Percentiles rank a stretch among this genome's conserved stretches.
Conservation (phyloP, 2,113 vertebrate species). For the Hemiprocne comata region DNA sequence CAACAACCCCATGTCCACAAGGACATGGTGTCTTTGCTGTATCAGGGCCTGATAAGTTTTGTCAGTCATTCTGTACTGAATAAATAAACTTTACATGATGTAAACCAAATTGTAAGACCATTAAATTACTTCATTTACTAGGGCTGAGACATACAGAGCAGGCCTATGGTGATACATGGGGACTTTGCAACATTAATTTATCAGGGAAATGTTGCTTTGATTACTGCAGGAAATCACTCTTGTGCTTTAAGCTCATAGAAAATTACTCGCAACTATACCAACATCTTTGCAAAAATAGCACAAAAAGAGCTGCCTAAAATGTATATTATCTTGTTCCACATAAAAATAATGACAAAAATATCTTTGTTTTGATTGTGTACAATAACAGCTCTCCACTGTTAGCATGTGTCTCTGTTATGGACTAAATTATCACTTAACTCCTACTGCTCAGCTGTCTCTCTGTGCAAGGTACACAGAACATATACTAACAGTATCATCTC, state of each 20-base stretch:
- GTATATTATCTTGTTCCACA: neutral
- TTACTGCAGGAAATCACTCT: neutral
- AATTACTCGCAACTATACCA: neutral
- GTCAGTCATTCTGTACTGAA: neutral
- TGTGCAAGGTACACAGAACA: neutral
- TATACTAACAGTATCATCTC: neutral
- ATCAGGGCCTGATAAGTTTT: neutral
- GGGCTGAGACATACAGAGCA: neutral
- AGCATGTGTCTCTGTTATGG: neutral
- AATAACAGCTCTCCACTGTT: neutral
- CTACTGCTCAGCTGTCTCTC: constrained; percentile 25
- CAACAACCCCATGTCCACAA: neutral
- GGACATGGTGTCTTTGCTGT: neutral
- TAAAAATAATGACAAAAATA: neutral
- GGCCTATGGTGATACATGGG: neutral
- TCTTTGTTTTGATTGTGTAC: neutral
- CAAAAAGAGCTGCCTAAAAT: neutral
- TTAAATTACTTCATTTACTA: neutral
- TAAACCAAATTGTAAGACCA: neutral
- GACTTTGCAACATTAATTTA: neutral
- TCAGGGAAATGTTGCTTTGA: neutral
- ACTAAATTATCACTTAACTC: neutral
- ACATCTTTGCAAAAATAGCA: neutral
- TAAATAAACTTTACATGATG: neutral
- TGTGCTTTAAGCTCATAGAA: neutral